These are phyloP conservation scores for Hylomyscus alleni DNA, from an alignment of 2,797 vertebrate genomes.

Conservation along the genomic window DNA sequence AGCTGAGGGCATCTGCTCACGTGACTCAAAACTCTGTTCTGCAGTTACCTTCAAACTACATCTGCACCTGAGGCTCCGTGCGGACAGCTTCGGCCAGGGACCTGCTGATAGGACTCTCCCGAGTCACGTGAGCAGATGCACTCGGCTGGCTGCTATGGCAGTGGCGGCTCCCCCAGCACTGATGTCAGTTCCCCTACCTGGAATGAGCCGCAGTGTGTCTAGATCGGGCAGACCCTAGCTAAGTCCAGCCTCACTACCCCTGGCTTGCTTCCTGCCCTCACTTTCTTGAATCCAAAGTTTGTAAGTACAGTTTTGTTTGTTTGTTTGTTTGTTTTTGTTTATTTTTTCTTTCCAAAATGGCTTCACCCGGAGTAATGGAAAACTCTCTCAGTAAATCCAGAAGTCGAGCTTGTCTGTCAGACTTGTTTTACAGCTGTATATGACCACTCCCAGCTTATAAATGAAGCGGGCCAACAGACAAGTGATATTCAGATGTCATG, in stretches of 20 bases:
- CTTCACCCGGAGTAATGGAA: slow-evolving; percentile 8
- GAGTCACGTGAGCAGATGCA: not conserved
- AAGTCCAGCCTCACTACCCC: not conserved
- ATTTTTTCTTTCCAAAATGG: not conserved
- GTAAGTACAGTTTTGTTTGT: not conserved
- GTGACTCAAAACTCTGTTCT: not conserved
- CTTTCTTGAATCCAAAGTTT: not conserved
- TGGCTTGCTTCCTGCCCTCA: not conserved
- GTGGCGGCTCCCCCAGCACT: not conserved
- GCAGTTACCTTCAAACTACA: not conserved
- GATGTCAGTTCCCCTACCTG: no score
- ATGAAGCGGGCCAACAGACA: not conserved
- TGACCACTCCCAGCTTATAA: not conserved
- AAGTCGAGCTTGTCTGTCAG: not conserved
- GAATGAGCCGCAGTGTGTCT: not conserved
- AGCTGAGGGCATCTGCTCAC: not conserved
- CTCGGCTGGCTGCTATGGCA: not conserved
- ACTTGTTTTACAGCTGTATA: not conserved
- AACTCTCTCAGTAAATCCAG: not conserved
- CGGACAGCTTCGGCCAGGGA: not conserved
- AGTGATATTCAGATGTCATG: not conserved
- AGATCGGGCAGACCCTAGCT: not conserved
- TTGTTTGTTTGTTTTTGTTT: not conserved
- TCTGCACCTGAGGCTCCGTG: not conserved
- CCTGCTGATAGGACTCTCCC: not conserved